A percentile compares a stretch with the other conserved stretches of the same genome.
These are phyloP conservation scores for Alviniconcha strummeri DNA, from an alignment of 2,888 invertebrate genomes.

Conservation along the genomic window DNA sequence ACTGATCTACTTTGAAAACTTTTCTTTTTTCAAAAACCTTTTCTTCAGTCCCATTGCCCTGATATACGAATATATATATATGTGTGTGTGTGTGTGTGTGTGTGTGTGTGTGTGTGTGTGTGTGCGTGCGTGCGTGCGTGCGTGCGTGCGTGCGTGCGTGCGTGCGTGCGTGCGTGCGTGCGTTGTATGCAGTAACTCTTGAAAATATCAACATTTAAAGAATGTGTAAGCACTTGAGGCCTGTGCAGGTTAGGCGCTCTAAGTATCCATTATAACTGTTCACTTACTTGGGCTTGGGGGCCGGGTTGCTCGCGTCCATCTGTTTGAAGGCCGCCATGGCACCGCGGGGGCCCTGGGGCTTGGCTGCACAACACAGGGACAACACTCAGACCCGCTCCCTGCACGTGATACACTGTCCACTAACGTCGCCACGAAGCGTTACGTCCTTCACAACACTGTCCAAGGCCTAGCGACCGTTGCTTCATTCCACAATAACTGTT, in stretches of 20 bases:
- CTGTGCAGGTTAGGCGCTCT: no score
- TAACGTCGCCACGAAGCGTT: no score
- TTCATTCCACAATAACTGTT: no score
- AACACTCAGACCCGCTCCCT: not conserved
- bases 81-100: not conserved
- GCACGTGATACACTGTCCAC: not conserved
- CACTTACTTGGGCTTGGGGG: conserved; percentile 69
- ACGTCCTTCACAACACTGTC: no score
- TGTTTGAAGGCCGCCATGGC: conserved; percentile 68
- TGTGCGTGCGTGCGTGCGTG: not conserved
- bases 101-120: not conserved
- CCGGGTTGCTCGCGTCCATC: conserved; percentile 80
- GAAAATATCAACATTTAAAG: no score
- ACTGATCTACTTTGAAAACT: no score
- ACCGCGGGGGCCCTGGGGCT: conserved; percentile 53
- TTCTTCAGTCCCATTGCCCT: no score
- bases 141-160: not conserved
- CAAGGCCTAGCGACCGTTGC: no score
- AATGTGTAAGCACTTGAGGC: no score
- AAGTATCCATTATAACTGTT: no score
- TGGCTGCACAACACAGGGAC: conserved; percentile 42
- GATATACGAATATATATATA: not conserved
- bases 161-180: not conserved
- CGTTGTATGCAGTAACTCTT: not conserved
- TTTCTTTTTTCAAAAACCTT: no score